Evolutionary conservation across 2,888 invertebrate species (phyloP).

Genomic region (Oegoconia quadripuncta): DNA sequence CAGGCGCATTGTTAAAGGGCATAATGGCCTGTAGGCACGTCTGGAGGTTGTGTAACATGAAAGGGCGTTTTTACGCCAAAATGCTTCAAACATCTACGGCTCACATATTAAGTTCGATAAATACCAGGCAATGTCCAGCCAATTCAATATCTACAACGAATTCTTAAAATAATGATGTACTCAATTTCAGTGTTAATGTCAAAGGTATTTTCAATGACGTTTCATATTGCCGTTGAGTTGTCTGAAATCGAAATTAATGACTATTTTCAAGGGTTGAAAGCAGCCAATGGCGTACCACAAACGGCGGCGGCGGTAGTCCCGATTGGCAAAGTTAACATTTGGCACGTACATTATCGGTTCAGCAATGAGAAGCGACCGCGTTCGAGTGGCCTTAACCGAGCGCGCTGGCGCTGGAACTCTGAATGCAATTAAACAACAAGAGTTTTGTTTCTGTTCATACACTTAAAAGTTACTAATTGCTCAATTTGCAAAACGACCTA

Average conservation of each 20-base stretch:
- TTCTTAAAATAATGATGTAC: not conserved
- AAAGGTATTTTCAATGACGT: no score
- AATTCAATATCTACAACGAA: not conserved
- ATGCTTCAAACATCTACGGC: conserved; percentile 26
- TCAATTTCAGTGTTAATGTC: no score
- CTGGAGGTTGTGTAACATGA: conserved; percentile 24
- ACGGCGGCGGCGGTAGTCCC: conserved; percentile 32
- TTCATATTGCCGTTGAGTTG: no score
- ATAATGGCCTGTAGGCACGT: conserved; percentile 43
- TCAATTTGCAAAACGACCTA: conserved; percentile 18
- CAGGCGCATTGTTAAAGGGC: conserved; percentile 42
- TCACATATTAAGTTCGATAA: conserved; percentile 25
- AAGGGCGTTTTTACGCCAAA: conserved; percentile 27
- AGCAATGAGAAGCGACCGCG: conserved; percentile 33
- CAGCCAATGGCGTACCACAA: conserved; percentile 46
- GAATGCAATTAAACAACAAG: conserved; percentile 49
- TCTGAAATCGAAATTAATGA: conserved; percentile 3
- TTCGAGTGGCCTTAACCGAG: conserved; percentile 25
- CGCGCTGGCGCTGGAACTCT: conserved; percentile 32
- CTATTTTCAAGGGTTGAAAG: conserved; percentile 5
- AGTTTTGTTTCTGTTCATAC: conserved; percentile 34
- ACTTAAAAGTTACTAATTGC: conserved; percentile 37
- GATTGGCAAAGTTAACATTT: conserved; percentile 70
- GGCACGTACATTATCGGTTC: conserved; percentile 66
- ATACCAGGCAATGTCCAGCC: conserved; percentile 7